Conservation (phyloP, 2,113 vertebrate genomes). For the Serinus canaria region DNA sequence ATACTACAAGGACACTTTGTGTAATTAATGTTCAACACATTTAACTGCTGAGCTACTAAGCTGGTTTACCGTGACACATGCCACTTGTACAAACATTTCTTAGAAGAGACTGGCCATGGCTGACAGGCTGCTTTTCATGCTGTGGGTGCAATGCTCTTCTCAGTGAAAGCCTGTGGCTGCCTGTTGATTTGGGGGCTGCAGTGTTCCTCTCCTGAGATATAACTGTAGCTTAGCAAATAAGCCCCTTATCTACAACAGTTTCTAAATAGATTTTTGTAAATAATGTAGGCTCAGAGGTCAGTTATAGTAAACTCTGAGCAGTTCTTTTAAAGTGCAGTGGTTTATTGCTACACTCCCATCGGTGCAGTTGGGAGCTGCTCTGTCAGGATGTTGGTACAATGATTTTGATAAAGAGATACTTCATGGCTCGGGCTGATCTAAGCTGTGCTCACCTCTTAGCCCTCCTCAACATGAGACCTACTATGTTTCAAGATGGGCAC, state of each 20-base stretch:
- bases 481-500: background rate
- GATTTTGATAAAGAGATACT: background rate
- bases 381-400: background rate
- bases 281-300: background rate
- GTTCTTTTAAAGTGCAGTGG: background rate
- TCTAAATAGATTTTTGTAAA: background rate
- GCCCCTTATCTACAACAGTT: background rate
- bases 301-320: background rate
- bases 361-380: background rate
- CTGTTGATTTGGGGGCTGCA: background rate
- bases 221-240: background rate
- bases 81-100: background rate
- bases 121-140: background rate
- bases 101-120: background rate
- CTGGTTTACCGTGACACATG: background rate
- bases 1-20: background rate
- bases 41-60: background rate
- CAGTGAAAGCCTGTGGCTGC: background rate
- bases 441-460: background rate
- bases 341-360: background rate
- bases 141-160: background rate
- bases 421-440: background rate
- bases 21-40: background rate
- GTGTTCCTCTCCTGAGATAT: background rate
- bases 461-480: background rate